These are phyloP conservation scores for Macaria notata DNA, from an alignment of 2,888 invertebrate genomes.

Conservation along the genomic window DNA sequence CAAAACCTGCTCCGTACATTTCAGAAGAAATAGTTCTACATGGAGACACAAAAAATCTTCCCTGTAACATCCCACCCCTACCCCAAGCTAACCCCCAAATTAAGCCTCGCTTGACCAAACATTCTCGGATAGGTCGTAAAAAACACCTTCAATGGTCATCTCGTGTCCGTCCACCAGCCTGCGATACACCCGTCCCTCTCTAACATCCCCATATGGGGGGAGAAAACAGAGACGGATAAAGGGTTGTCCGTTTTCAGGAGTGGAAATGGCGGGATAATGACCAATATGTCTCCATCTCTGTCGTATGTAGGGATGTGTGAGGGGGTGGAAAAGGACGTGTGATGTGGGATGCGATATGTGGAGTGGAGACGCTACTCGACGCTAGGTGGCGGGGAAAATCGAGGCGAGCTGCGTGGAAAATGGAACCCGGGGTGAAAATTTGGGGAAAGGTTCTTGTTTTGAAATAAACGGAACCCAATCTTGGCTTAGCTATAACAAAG, in stretches of 20 bases:
- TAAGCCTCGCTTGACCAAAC: constrained; percentile 57
- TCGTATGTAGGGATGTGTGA: constrained; percentile 73
- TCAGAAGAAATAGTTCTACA: neutral
- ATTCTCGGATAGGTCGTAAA: constrained; percentile 64
- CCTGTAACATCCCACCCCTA: constrained; percentile 27
- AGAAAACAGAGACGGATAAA: constrained; percentile 73
- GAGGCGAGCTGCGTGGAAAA: constrained; percentile 1
- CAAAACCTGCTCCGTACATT: neutral
- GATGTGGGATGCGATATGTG: constrained; percentile 44
- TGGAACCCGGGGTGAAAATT: constrained; percentile 17
- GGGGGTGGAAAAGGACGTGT: constrained; percentile 68
- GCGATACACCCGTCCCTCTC: constrained; percentile 57
- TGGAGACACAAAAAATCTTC: neutral
- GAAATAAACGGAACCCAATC: too few species aligned
- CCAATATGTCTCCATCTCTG: constrained; percentile 70
- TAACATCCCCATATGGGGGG: constrained; percentile 49
- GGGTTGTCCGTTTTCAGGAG: constrained; percentile 73
- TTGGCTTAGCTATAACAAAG: too few species aligned
- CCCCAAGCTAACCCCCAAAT: constrained; percentile 31
- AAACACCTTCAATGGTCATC: constrained; percentile 59
- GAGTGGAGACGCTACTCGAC: constrained; percentile 70
- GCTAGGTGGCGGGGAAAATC: constrained; percentile 69
- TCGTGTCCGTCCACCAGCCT: constrained; percentile 62
- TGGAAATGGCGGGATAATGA: constrained; percentile 65
- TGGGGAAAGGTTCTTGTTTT: constrained; percentile 25